A percentile compares a stretch with the other conserved stretches of the same genome.
Conservation (phyloP, 35 echinoderm and acorn worm genomes). For the Nesometra sesokonis region DNA sequence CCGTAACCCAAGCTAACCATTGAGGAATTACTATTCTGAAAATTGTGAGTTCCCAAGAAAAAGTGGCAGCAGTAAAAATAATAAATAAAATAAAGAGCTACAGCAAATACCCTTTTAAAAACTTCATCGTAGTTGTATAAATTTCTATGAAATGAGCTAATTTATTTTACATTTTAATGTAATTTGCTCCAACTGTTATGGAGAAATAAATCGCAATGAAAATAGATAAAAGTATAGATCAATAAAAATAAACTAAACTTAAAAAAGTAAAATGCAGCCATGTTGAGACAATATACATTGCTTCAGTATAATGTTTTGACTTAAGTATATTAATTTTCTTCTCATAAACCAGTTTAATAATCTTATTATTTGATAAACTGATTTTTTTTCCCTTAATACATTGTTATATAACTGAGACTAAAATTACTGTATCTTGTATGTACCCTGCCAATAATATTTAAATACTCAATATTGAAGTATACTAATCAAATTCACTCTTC, state of each 20-base stretch:
- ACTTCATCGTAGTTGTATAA: background rate
- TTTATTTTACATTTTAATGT: background rate
- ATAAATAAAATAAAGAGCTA: background rate
- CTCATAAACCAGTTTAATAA: no score
- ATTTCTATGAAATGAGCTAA: no score
- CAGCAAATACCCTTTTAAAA: background rate
- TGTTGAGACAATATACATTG: background rate
- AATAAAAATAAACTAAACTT: background rate
- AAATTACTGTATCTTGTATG: background rate
- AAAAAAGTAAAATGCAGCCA: background rate
- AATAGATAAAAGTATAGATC: background rate
- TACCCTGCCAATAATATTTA: background rate
- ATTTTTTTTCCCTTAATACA: no score
- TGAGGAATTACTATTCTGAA: background rate
- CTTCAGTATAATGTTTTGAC: background rate
- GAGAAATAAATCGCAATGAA: background rate
- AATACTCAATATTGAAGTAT: background rate
- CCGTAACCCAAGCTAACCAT: background rate
- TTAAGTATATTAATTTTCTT: background rate
- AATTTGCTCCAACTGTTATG: background rate
- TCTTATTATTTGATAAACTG: no score
- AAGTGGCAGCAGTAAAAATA: background rate
- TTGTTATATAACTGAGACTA: background rate
- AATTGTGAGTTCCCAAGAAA: background rate
- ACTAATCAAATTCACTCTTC: background rate